Conservation (phyloP, 1,140 invertebrate species). For the Hypsibius dujardini region DNA sequence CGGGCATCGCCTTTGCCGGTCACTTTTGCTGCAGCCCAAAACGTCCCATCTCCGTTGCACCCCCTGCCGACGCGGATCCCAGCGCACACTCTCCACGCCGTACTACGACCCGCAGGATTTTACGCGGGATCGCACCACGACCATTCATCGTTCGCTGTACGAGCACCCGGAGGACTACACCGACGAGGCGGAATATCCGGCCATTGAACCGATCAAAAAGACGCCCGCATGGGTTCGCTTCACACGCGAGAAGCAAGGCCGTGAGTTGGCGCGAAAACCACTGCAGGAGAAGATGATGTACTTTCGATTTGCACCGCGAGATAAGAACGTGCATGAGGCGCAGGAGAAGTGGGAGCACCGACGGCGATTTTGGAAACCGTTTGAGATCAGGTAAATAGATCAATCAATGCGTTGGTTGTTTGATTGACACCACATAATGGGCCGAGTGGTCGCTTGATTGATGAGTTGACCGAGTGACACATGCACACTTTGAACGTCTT, state of each 20-base stretch:
- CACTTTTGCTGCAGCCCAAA: not conserved
- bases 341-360: too few relatives aligned
- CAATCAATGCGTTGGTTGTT: too few relatives aligned
- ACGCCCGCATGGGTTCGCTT: not conserved
- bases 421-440: too few relatives aligned
- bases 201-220: not conserved
- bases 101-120: not conserved
- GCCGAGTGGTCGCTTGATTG: too few relatives aligned
- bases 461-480: too few relatives aligned
- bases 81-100: not conserved
- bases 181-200: slow-evolving; percentile 8
- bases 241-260: not conserved
- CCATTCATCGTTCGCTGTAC: not conserved
- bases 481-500: too few relatives aligned
- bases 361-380: too few relatives aligned
- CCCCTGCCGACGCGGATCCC: not conserved
- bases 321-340: too few relatives aligned
- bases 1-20: not conserved
- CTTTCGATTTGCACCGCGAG: not conserved
- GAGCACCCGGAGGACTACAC: slow-evolving; percentile 2
- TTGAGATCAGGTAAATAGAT: too few relatives aligned
- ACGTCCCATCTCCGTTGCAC: not conserved
- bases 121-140: not conserved
- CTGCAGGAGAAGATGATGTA: not conserved
- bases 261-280: not conserved